Base-by-base conservation (phyloP, 2,888 invertebrate species). In the Andrena flavipes region DNA sequence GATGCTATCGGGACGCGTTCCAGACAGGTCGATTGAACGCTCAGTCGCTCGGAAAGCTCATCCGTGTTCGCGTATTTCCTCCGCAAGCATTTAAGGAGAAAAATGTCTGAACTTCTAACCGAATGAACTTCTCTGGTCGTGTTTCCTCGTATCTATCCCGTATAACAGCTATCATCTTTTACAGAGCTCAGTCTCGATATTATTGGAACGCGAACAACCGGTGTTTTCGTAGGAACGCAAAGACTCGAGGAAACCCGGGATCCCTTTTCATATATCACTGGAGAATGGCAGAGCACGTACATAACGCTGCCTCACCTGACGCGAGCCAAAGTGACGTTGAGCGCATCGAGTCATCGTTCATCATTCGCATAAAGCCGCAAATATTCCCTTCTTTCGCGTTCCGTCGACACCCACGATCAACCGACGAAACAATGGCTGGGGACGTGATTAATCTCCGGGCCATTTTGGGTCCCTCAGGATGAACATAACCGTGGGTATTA, bases 181-280 rank as follows among this genome's bases (percentile, higher is more conserved):
- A 10, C 76, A 20, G 35, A n/a, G 60, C 48, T 16, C 20, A 26
- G 16, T 10, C 51, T 51, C 60, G 72, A 82, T 75, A 79, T 79
- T 59, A 70, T 74, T 56, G 78, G 68, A 71, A 71, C 68, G 56
- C 23, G 64, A 64, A 13, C 62, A 23, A 48, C 51, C 42, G 1
- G 16, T 16, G 33, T 59, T 56, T 16, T 30, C 54, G 29, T 33
- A 5, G 76, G 71, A 72, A 75, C 80, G 70, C 84, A 84, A 85
- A 81, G 85, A 68, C 73, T 79, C 67, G 42, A 82, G 86, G 88
- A 83, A 85, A 84, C 77, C 76, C 68, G 23, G 74, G 62, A 13
- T 67, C 59, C 74, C 75, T 81, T 84, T 84, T 76, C 88, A 82
- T 88, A 82, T 70, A 87, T 87, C 85, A 85, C 72, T 77, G 69